Percentiles rank a stretch among this genome's conserved stretches.
These are phyloP conservation scores for Pteria penguin DNA, from an alignment of 2,888 invertebrate species.

Conservation along the genomic window DNA sequence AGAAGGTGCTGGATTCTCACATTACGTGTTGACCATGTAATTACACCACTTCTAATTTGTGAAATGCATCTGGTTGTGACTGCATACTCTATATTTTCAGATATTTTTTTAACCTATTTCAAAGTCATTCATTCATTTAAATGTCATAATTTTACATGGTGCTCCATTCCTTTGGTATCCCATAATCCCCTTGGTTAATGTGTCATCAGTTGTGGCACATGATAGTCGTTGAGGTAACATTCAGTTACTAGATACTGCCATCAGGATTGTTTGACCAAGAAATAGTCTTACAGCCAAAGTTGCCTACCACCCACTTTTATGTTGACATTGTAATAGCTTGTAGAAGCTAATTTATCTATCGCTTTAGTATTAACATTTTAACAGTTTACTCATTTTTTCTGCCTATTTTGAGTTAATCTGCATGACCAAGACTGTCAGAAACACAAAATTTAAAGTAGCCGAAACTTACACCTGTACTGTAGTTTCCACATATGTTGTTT, in stretches of 20 bases:
- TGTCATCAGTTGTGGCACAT: slow-evolving; percentile 12
- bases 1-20: slow-evolving; percentile 1
- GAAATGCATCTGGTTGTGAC: slow-evolving; percentile 8
- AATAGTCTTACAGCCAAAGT: slow-evolving; percentile 64
- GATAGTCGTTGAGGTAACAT: slow-evolving; percentile 2
- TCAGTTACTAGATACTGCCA: slow-evolving; percentile 39
- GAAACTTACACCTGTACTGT: background rate
- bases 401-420: slow-evolving; percentile 45
- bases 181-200: slow-evolving; percentile 5
- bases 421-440: slow-evolving; percentile 27
- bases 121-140: background rate
- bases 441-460: background rate
- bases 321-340: slow-evolving; percentile 45
- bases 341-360: slow-evolving; percentile 49
- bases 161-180: slow-evolving; percentile 8
- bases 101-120: background rate
- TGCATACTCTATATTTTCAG: background rate
- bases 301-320: slow-evolving; percentile 35
- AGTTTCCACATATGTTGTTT: background rate
- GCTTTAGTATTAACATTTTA: slow-evolving; percentile 52
- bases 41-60: background rate
- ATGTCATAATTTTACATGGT: background rate
- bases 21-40: too few relatives aligned
- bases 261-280: slow-evolving; percentile 67
- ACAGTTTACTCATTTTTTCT: slow-evolving; percentile 48